phyloP scores from a whole-genome alignment of 2,797 vertebrate genomes.

The Falco rusticolus region DNA sequence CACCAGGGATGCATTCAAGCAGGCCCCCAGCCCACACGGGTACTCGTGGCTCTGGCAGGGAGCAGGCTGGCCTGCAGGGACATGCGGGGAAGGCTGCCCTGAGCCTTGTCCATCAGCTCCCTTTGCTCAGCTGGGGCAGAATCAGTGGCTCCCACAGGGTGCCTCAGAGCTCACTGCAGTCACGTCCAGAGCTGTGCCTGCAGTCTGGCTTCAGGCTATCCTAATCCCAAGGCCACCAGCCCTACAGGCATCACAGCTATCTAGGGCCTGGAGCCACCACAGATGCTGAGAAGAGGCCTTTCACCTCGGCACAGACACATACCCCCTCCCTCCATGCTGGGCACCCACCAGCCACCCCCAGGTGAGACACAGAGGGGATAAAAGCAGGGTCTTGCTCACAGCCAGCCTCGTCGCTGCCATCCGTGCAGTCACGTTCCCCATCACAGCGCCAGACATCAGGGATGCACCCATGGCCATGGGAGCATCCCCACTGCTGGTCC shows the following conservation, averaged over 20 bases:
- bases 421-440: slow-evolving; percentile 82
- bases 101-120: background rate
- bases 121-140: background rate
- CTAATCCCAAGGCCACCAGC: background rate
- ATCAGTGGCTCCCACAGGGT: background rate
- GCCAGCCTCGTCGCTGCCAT: slow-evolving; percentile 83
- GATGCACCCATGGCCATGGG: slow-evolving; percentile 78
- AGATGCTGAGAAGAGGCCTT: background rate
- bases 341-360: background rate
- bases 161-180: background rate
- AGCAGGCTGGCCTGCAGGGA: slow-evolving; percentile 73
- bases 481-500: slow-evolving; percentile 83
- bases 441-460: slow-evolving; percentile 88
- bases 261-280: background rate
- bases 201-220: background rate
- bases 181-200: background rate
- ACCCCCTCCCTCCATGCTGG: background rate
- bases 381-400: slow-evolving; percentile 78
- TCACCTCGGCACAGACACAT: accelerated
- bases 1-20: slow-evolving; percentile 78
- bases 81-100: background rate
- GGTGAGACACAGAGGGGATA: background rate
- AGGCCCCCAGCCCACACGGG: slow-evolving; percentile 78
- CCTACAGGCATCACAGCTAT: background rate
- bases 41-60: slow-evolving; percentile 81